These are phyloP conservation scores for Temnothorax rugatulus DNA, from an alignment of 2,888 invertebrate species.

Conservation along the genomic window DNA sequence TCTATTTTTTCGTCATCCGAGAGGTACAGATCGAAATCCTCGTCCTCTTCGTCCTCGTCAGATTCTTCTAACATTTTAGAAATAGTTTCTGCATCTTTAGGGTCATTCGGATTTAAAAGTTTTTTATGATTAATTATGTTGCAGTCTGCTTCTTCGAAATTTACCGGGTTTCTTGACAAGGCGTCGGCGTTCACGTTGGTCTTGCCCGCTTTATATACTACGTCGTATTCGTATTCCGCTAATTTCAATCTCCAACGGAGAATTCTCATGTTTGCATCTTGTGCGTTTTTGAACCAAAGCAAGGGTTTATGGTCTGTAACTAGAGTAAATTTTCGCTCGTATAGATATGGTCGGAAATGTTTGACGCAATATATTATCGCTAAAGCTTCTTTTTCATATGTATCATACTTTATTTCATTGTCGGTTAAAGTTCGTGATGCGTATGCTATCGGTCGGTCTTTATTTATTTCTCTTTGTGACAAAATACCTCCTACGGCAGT, in stretches of 20 bases:
- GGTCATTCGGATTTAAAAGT: background rate
- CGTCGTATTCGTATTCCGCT: background rate
- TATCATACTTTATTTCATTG: background rate
- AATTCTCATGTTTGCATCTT: background rate
- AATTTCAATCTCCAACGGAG: background rate
- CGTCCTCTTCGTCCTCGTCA: background rate
- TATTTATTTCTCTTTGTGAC: background rate
- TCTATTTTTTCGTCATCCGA: background rate
- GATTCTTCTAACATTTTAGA: background rate
- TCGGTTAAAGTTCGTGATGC: background rate
- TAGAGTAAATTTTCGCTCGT: background rate
- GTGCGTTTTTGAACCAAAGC: background rate
- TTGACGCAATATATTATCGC: background rate
- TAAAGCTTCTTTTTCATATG: background rate
- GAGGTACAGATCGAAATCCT: background rate
- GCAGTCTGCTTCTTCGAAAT: background rate
- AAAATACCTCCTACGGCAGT: background rate
- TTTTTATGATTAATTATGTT: background rate
- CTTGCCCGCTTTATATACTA: background rate
- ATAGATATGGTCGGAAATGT: background rate
- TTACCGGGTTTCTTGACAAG: background rate
- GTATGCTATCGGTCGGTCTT: background rate
- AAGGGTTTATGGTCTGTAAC: background rate
- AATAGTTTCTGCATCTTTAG: background rate
- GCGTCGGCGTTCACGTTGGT: background rate